These are phyloP conservation scores for Oncorhynchus mykiss DNA, from an alignment of 2,113 vertebrate genomes.

Conservation along the genomic window DNA sequence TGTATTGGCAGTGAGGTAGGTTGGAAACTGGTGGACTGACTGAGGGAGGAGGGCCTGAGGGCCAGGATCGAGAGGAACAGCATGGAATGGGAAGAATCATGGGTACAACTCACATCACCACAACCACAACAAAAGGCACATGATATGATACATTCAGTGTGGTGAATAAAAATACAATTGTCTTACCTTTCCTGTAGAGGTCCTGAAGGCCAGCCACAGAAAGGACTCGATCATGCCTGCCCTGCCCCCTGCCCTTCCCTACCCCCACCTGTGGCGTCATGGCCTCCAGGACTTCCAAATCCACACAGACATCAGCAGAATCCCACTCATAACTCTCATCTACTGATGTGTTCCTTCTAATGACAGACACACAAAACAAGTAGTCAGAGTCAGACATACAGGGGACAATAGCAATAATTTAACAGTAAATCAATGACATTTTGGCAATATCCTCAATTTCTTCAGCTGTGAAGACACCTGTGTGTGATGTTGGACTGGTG, in stretches of 20 bases:
- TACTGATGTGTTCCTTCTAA: slow-evolving; percentile 79
- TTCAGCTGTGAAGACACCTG: slow-evolving; percentile 36
- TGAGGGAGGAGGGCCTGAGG: slow-evolving; percentile 60
- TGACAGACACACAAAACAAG: slow-evolving; percentile 52
- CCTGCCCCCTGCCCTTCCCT: slow-evolving; percentile 36
- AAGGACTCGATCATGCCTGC: slow-evolving; percentile 41
- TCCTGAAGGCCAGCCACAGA: slow-evolving; percentile 66
- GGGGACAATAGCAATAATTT: slow-evolving; percentile 6
- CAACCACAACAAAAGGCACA: slow-evolving; percentile 27
- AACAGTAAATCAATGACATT: slow-evolving; percentile 24
- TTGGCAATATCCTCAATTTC: slow-evolving; percentile 48
- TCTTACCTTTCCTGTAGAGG: slow-evolving; percentile 64
- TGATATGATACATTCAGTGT: slow-evolving; percentile 28
- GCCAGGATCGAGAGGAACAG: slow-evolving; percentile 52
- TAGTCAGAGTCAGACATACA: slow-evolving; percentile 40
- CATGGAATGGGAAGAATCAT: slow-evolving; percentile 51
- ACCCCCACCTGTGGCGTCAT: slow-evolving; percentile 50
- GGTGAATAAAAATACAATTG: not conserved
- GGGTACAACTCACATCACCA: slow-evolving; percentile 44
- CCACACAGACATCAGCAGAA: slow-evolving; percentile 66
- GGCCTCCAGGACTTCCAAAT: slow-evolving; percentile 71
- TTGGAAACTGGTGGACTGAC: slow-evolving; percentile 59
- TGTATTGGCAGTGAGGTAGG: slow-evolving; percentile 48
- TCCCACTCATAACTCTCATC: slow-evolving; percentile 83
- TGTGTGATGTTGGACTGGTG: slow-evolving; percentile 36